These are phyloP conservation scores for Echinops telfairi DNA, from an alignment of 2,113 vertebrate genomes.

Conservation along the genomic window DNA sequence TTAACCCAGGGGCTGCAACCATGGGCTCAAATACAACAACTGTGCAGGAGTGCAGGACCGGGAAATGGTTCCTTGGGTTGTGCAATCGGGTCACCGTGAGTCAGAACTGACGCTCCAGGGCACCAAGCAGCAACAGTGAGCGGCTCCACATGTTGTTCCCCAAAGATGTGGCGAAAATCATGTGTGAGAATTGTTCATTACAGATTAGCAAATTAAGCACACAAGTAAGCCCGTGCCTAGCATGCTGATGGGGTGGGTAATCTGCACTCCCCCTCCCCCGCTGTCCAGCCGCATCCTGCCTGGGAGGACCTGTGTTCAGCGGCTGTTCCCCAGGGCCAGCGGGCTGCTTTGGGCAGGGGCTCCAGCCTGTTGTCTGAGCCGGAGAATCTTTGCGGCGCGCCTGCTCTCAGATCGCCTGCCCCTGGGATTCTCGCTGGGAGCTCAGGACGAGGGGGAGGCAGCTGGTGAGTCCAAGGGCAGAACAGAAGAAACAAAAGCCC, in stretches of 20 bases:
- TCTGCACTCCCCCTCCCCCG: not conserved
- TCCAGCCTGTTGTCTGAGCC: not conserved
- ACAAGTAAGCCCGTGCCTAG: not conserved
- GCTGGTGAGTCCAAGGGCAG: constrained; percentile 18
- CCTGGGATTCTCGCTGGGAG: constrained; percentile 13
- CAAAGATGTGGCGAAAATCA: too few relatives aligned
- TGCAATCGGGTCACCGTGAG: too few relatives aligned
- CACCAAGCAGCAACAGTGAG: too few relatives aligned
- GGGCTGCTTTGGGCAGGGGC: not conserved
- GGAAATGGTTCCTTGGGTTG: too few relatives aligned
- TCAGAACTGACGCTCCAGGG: too few relatives aligned
- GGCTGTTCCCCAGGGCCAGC: not conserved
- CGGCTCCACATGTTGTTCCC: too few relatives aligned
- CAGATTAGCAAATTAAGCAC: too few relatives aligned
- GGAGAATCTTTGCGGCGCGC: not conserved
- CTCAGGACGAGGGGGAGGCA: not conserved
- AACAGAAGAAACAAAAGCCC: constrained; percentile 49
- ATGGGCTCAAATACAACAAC: too few relatives aligned
- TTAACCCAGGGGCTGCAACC: too few relatives aligned
- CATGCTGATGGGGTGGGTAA: not conserved
- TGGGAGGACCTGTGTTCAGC: not conserved
- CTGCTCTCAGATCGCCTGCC: not conserved
- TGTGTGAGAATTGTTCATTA: too few relatives aligned
- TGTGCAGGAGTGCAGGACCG: too few relatives aligned
- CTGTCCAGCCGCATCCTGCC: not conserved